A percentile compares a stretch with the other conserved stretches of the same genome.
Conservation (phyloP, 2,113 vertebrate genomes). For the Galemys pyrenaicus region DNA sequence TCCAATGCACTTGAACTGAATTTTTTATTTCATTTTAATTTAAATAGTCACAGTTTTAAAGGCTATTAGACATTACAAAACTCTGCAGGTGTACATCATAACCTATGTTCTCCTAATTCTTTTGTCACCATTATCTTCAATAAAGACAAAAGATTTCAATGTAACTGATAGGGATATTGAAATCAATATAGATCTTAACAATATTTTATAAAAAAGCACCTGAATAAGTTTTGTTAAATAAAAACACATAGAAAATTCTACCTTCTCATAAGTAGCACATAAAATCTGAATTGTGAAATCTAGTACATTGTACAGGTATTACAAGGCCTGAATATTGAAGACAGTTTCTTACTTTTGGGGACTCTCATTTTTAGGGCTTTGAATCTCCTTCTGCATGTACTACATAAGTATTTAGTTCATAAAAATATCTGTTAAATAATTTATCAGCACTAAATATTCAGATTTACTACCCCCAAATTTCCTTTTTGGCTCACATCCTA, state of each 20-base stretch:
- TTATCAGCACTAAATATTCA: constrained; percentile 9
- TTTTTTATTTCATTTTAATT: not conserved
- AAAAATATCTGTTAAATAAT: constrained; percentile 54
- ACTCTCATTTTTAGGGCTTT: not conserved
- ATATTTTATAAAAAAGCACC: constrained; percentile 24
- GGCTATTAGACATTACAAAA: not conserved
- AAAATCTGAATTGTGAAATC: not conserved
- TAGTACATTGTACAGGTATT: not conserved
- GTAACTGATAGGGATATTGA: not conserved
- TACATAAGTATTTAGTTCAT: not conserved
- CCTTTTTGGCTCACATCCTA: constrained; percentile 26
- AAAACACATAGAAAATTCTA: not conserved
- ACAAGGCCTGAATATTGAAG: not conserved
- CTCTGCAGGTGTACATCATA: not conserved
- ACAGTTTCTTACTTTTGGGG: not conserved
- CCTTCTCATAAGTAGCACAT: not conserved
- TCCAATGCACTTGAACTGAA: not conserved
- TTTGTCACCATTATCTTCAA: not conserved
- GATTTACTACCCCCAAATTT: not conserved
- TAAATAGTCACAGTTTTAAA: not conserved
- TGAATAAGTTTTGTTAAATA: constrained; percentile 1
- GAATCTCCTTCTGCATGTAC: not conserved
- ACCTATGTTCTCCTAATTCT: not conserved
- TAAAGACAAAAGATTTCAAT: not conserved
- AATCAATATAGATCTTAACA: constrained; percentile 31